These are phyloP conservation scores for Hycleus cichorii DNA, from an alignment of 1,140 invertebrate genomes.

Conservation along the genomic window DNA sequence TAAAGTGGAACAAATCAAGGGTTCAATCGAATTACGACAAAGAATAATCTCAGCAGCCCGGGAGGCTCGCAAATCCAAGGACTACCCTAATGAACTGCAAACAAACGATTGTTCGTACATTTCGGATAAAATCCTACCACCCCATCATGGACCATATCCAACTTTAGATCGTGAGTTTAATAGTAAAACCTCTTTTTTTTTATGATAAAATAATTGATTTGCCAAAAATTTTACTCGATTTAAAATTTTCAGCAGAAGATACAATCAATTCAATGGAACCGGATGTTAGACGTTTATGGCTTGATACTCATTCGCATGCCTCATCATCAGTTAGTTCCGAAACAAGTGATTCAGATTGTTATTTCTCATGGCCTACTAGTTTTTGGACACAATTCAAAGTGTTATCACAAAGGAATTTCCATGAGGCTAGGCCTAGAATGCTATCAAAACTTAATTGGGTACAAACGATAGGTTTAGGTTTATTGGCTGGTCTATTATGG, in stretches of 20 bases:
- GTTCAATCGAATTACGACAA: conserved; percentile 57
- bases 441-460: conserved; percentile 75
- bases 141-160: conserved; percentile 32
- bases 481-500: conserved; percentile 73
- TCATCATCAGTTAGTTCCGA: conserved; percentile 57
- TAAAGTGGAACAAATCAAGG: conserved; percentile 72
- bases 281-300: conserved; percentile 63
- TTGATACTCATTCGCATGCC: conserved; percentile 65
- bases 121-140: conserved; percentile 30
- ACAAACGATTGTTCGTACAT: conserved; percentile 33
- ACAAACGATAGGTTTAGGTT: conserved; percentile 63
- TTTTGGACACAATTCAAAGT: conserved; percentile 77
- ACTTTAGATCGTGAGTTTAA: conserved; percentile 35
- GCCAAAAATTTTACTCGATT: not conserved
- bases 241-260: conserved; percentile 20
- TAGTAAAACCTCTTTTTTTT: not conserved
- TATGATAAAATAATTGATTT: not conserved
- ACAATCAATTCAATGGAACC: conserved; percentile 47
- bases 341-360: conserved; percentile 38
- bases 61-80: conserved; percentile 50
- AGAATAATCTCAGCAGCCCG: conserved; percentile 60
- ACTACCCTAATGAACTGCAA: conserved; percentile 49
- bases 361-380: conserved; percentile 67
- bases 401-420: conserved; percentile 71
- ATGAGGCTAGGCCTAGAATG: conserved; percentile 69